These are phyloP conservation scores for Tachypleus tridentatus DNA, from an alignment of 1,140 invertebrate species.

Conservation along the genomic window DNA sequence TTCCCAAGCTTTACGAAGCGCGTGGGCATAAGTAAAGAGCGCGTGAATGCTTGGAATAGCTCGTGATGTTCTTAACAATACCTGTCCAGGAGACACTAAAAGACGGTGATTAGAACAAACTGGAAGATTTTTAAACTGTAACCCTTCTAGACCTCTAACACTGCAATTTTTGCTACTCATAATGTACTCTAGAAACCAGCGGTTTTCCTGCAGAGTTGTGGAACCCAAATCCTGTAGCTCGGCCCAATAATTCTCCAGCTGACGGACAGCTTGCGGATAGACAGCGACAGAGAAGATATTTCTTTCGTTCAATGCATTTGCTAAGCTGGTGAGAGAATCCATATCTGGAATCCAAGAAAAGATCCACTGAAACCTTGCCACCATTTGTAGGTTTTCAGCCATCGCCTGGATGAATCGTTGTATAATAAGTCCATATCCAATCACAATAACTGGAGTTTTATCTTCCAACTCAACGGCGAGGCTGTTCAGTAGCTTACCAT, in stretches of 20 bases:
- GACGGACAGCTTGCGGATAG: slow-evolving; percentile 7
- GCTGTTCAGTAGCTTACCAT: slow-evolving; percentile 23
- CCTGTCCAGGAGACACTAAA: too few relatives aligned
- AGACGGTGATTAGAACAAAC: too few relatives aligned
- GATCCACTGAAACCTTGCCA: slow-evolving; percentile 17
- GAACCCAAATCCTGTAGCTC: slow-evolving; percentile 6
- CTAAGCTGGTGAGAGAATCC: neutral
- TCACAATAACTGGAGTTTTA: slow-evolving; percentile 18
- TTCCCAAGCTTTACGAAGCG: slow-evolving; percentile 32
- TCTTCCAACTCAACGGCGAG: slow-evolving; percentile 22
- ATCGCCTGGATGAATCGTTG: slow-evolving; percentile 8
- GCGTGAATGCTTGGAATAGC: slow-evolving; percentile 35
- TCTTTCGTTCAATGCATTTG: neutral
- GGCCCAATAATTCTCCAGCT: slow-evolving; percentile 18
- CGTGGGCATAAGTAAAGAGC: slow-evolving; percentile 34
- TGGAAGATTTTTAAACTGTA: slow-evolving; percentile 7
- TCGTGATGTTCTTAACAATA: slow-evolving; percentile 17
- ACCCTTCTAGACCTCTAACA: slow-evolving; percentile 15
- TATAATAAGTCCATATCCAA: slow-evolving; percentile 15
- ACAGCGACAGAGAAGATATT: slow-evolving; percentile 15
- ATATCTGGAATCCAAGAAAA: slow-evolving; percentile 17
- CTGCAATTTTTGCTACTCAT: slow-evolving; percentile 21
- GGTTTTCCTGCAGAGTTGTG: slow-evolving; percentile 3
- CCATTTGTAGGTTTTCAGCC: neutral
- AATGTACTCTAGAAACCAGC: slow-evolving; percentile 10